Percentiles rank a stretch among this genome's conserved stretches.
Evolutionary conservation across 2,888 invertebrate species (phyloP).

Genomic region (Lutraria lutraria): DNA sequence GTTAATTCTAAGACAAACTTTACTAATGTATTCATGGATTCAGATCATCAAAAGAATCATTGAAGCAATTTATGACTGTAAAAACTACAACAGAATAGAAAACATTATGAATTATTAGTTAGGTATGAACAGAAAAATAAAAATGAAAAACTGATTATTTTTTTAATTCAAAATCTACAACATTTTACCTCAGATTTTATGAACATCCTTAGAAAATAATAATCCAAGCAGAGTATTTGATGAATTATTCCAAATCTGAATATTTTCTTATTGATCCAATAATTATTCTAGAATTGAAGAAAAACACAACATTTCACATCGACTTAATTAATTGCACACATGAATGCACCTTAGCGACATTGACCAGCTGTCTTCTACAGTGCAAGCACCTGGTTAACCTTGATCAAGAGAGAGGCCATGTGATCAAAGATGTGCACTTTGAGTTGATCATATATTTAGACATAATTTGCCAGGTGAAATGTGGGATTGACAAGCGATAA

Average conservation of each 20-base stretch:
- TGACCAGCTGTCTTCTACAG: conserved; percentile 67
- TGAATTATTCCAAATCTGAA: conserved; percentile 36
- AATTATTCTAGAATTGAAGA: conserved; percentile 52
- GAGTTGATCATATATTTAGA: conserved; percentile 38
- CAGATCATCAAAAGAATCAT: too few species aligned
- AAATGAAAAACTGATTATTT: background rate
- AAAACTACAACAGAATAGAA: too few species aligned
- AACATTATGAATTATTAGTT: too few species aligned
- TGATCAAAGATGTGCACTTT: conserved; percentile 54
- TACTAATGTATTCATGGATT: too few species aligned
- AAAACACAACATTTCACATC: conserved; percentile 51
- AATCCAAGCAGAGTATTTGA: conserved; percentile 3
- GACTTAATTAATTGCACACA: conserved; percentile 55
- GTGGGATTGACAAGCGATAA: conserved; percentile 46
- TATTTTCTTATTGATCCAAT: conserved; percentile 40
- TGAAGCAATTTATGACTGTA: too few species aligned
- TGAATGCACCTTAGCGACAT: conserved; percentile 59
- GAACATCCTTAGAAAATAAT: conserved; percentile 49
- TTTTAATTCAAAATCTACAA: background rate
- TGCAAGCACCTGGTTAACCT: conserved; percentile 67
- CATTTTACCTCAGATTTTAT: conserved; percentile 57
- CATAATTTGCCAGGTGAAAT: conserved; percentile 58
- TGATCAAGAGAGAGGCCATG: conserved; percentile 60
- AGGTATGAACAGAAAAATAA: too few species aligned
- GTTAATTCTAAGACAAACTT: too few species aligned